Evolutionary conservation across 2,113 vertebrate species (phyloP).

Genomic region (Tyto alba): DNA sequence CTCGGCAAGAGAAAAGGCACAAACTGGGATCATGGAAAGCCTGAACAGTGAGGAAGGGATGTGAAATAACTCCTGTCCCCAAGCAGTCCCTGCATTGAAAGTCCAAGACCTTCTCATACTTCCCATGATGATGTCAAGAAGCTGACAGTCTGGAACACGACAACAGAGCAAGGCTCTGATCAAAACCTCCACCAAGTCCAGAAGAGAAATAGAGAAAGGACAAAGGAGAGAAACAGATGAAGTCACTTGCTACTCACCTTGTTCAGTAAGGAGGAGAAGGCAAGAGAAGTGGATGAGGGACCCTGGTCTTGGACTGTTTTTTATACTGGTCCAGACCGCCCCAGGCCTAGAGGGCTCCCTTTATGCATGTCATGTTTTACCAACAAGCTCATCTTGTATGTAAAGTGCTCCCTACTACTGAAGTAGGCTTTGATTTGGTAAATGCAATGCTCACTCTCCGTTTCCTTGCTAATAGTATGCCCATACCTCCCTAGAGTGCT

Average conservation of each 20-base stretch:
- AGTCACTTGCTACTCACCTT: not conserved
- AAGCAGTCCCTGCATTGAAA: fast-evolving
- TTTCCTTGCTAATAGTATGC: not conserved
- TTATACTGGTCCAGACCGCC: not conserved
- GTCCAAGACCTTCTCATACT: not conserved
- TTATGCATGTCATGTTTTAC: fast-evolving
- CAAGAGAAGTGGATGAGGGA: not conserved
- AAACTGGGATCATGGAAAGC: not conserved
- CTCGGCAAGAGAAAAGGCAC: fast-evolving
- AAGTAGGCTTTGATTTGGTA: not conserved
- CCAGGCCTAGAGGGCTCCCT: not conserved
- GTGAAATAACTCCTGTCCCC: fast-evolving
- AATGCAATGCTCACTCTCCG: not conserved
- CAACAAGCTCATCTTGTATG: not conserved
- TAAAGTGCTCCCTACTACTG: not conserved
- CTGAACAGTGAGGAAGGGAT: fast-evolving
- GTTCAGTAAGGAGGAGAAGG: not conserved
- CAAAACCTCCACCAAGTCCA: fast-evolving
- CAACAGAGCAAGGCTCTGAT: fast-evolving
- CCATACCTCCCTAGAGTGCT: not conserved
- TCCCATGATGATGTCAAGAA: fast-evolving
- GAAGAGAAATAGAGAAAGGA: no score
- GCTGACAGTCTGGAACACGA: fast-evolving
- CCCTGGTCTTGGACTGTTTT: not conserved
- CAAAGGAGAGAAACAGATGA: fast-evolving